Percentiles rank a stretch among this genome's conserved stretches.
These are phyloP conservation scores for Ochropleura plecta DNA, from an alignment of 2,888 invertebrate genomes.

Conservation along the genomic window DNA sequence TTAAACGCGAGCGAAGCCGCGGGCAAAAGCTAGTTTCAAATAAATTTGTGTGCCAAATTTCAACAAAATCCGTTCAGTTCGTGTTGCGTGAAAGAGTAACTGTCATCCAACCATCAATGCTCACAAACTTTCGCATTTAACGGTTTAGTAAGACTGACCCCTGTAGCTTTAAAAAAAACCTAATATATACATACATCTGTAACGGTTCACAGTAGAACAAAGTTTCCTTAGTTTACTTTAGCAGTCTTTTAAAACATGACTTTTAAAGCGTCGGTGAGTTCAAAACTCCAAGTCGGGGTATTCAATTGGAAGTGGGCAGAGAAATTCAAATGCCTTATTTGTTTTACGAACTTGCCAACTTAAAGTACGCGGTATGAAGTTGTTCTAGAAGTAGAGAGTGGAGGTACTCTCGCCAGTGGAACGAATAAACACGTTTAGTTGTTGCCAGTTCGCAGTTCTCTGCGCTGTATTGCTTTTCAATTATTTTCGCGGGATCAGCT, in stretches of 20 bases:
- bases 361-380: conserved; percentile 66
- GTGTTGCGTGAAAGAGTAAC: neutral
- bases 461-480: conserved; percentile 58
- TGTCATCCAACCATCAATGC: neutral
- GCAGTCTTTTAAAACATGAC: conserved; percentile 68
- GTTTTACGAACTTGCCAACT: conserved; percentile 66
- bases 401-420: conserved; percentile 44
- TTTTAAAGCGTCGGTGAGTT: conserved; percentile 64
- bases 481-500: conserved; percentile 51
- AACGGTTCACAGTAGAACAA: conserved; percentile 40
- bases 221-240: conserved; percentile 48
- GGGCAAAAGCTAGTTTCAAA: too few relatives aligned
- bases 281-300: conserved; percentile 61
- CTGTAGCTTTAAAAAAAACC: neutral
- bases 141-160: neutral
- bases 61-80: neutral
- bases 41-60: too few relatives aligned
- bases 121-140: neutral
- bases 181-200: conserved; percentile 41
- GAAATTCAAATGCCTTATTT: conserved; percentile 73
- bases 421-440: conserved; percentile 61
- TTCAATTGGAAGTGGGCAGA: conserved; percentile 69
- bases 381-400: conserved; percentile 47
- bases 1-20: too few relatives aligned
- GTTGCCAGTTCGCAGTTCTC: conserved; percentile 55